Evolutionary conservation across 2,113 vertebrate species (phyloP), one percentile per base, ranked within the genome.

Genomic region (Ancistrus triradiatus): DNA sequence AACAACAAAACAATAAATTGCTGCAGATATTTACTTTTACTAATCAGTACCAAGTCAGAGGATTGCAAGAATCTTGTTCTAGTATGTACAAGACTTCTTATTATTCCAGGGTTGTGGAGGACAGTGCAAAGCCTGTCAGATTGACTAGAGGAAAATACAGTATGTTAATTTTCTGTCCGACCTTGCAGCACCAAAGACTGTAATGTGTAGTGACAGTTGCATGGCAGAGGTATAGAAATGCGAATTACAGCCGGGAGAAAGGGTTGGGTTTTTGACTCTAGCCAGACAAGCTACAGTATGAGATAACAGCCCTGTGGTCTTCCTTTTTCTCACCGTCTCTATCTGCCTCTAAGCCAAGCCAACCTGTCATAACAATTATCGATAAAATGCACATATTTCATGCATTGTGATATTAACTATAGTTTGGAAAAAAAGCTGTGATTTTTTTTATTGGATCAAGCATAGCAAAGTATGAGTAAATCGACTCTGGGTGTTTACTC

Each of bases 351-450:
- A 18, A 58, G 42, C 21, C 15, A 31, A 66, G 43, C 53, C n/a
- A 35, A 19, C 27, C 42, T 50, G 55, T 40, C 60, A 57, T 60
- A 51, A 68, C 55, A 35, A 51, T 49, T 51, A 68, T 72, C 61
- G 69, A 49, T 47, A 50, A 63, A 74, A 52, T 51, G 63, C 44
- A 59, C 52, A 77, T 57, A 68, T 65, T 63, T 70, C 56, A 63
- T 38, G 46, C 53, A 60, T 47, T 25, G 37, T 57, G 70, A 59
- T 60, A 40, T 25, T 25, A 37, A 35, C 64, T 18, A 15, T 33
- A 37, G 19, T 50, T 27, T 17, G 24, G 25, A 50, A 58, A 40
- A 17, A 55, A 35, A 33, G 37, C 28, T 52, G 42, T 9, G 37
- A 51, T 33, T 8, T n/a, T 22, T 19, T 31, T n/a, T 7, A 15